phyloP scores from a whole-genome alignment of 2,888 invertebrate species.

The Cabera pusaria region DNA sequence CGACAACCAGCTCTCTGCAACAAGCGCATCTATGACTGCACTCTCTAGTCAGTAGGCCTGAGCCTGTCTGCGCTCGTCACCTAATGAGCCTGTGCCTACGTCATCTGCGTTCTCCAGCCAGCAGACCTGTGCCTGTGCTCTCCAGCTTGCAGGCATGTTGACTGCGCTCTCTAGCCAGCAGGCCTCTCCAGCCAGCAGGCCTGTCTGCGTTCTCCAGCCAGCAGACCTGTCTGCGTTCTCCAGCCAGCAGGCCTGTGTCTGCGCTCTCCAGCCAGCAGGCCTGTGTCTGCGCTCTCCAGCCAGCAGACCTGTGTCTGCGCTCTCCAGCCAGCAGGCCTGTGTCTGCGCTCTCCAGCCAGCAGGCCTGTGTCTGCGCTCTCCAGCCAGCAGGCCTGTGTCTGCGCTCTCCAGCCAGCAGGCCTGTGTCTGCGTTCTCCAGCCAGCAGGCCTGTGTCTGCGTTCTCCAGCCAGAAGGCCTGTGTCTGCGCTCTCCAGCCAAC shows the following conservation, averaged over 20 bases:
- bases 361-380: neutral
- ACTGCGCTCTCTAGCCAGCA: neutral
- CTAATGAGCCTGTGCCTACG: too few relatives aligned
- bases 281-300: neutral
- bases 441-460: neutral
- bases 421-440: slow-evolving; percentile 1
- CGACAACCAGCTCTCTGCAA: too few relatives aligned
- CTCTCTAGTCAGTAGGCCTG: neutral
- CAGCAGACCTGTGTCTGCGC: neutral
- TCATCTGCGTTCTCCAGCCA: neutral
- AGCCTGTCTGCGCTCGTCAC: neutral
- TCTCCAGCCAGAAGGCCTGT: neutral
- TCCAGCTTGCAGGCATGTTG: neutral
- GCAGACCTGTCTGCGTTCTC: slow-evolving; percentile 1
- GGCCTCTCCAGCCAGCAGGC: neutral
- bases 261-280: neutral
- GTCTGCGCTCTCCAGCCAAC: too few relatives aligned
- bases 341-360: neutral
- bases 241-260: neutral
- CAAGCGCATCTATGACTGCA: neutral
- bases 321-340: neutral
- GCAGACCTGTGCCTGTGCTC: neutral
- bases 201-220: neutral
- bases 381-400: neutral
- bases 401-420: neutral